phyloP scores from a whole-genome alignment of 2,888 invertebrate genomes.

The Ophion ventricosus region DNA sequence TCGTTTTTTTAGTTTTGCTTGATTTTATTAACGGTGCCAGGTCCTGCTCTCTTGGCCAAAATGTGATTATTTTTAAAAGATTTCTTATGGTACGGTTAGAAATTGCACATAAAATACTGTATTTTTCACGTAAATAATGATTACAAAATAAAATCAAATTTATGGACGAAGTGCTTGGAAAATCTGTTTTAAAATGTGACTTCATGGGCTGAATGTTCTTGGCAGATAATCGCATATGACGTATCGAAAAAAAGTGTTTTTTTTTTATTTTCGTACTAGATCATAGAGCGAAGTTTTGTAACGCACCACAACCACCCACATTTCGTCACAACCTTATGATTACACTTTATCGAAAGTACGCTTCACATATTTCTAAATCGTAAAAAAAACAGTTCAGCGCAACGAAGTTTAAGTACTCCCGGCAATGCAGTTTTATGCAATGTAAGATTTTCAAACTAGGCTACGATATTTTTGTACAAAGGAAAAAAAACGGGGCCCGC shows the following conservation, averaged over 20 bases:
- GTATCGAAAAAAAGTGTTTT: not conserved
- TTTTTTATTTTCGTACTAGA: not conserved
- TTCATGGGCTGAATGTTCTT: not conserved
- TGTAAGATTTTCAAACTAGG: slow-evolving; percentile 7
- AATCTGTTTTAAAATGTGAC: too few species aligned
- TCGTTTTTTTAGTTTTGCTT: too few species aligned
- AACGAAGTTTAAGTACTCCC: slow-evolving; percentile 32
- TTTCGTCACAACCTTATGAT: too few species aligned
- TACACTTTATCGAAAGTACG: too few species aligned
- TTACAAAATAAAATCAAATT: not conserved
- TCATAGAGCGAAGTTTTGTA: too few species aligned
- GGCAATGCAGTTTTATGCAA: slow-evolving; percentile 19
- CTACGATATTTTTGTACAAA: slow-evolving; percentile 50
- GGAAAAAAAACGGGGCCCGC: slow-evolving; percentile 29
- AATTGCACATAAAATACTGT: not conserved
- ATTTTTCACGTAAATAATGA: not conserved
- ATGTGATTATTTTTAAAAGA: too few species aligned
- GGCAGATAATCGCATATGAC: not conserved
- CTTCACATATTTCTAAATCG: not conserved
- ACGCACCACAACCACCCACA: too few species aligned
- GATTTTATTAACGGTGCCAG: too few species aligned
- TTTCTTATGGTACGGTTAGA: too few species aligned
- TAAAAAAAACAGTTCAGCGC: not conserved
- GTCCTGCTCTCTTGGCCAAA: too few species aligned
- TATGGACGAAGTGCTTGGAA: too few species aligned